These are phyloP conservation scores for Lasioglossum vierecki DNA, from an alignment of 2,888 invertebrate species.

Conservation along the genomic window DNA sequence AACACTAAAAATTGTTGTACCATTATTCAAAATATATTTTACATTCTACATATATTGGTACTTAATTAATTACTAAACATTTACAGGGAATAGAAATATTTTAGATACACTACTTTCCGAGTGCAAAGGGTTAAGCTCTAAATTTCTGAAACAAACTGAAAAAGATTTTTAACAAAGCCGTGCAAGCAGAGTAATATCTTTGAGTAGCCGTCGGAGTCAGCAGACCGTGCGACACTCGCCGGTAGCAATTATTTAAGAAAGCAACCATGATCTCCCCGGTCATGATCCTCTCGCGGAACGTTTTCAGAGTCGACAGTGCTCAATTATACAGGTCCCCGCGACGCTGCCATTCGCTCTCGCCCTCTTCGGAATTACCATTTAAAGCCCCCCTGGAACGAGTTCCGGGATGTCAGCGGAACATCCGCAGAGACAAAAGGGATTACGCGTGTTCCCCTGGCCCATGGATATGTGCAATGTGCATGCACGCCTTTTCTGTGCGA, in stretches of 20 bases:
- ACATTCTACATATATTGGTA: no score
- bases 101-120: no score
- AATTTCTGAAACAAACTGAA: no score
- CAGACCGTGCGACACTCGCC: neutral
- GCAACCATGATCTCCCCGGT: neutral
- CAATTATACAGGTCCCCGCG: constrained; percentile 16
- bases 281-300: constrained; percentile 1
- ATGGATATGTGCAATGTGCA: neutral
- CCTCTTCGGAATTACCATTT: constrained; percentile 31
- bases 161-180: no score
- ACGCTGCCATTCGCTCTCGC: neutral
- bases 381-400: neutral
- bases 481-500: neutral
- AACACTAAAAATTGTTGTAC: no score
- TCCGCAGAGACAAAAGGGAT: constrained; percentile 37
- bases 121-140: no score
- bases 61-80: no score
- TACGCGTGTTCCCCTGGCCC: constrained; percentile 16
- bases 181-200: no score
- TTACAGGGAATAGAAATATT: no score
- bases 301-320: neutral
- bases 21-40: no score
- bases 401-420: neutral
- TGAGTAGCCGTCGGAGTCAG: neutral
- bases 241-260: constrained; percentile 11